These are phyloP conservation scores for Pedetes capensis DNA, from an alignment of 2,113 vertebrate genomes.

Conservation along the genomic window DNA sequence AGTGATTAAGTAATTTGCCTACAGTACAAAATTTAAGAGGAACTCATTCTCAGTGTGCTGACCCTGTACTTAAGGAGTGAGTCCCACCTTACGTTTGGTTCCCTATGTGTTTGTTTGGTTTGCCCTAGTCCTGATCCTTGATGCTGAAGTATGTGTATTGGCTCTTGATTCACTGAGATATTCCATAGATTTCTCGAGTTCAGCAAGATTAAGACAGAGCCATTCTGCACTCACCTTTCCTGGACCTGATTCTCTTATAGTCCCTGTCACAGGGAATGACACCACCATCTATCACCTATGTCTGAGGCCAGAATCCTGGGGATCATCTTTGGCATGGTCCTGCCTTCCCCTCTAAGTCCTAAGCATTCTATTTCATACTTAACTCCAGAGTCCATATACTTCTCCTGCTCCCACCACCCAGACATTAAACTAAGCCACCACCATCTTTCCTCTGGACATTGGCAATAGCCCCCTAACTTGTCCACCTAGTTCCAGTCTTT, in stretches of 20 bases:
- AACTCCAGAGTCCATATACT: not conserved
- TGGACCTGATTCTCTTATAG: not conserved
- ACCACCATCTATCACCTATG: not conserved
- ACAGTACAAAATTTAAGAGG: not conserved
- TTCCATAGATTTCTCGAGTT: not conserved
- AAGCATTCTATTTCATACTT: not conserved
- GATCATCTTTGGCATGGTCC: not conserved
- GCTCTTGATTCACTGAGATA: not conserved
- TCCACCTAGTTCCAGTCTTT: not conserved
- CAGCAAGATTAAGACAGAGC: not conserved
- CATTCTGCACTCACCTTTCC: not conserved
- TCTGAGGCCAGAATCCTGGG: not conserved
- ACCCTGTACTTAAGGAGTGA: not conserved
- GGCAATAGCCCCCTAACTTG: not conserved
- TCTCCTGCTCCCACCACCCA: not conserved
- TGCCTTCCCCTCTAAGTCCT: not conserved
- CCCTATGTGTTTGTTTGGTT: not conserved
- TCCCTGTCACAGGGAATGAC: not conserved
- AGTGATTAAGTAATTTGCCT: not conserved
- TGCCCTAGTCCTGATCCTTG: not conserved
- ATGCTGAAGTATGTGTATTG: not conserved
- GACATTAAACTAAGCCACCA: not conserved
- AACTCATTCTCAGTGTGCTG: not conserved
- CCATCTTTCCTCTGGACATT: not conserved
- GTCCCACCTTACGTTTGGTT: not conserved